phyloP scores from a whole-genome alignment of 2,113 vertebrate genomes.

The Eubucco bourcierii region DNA sequence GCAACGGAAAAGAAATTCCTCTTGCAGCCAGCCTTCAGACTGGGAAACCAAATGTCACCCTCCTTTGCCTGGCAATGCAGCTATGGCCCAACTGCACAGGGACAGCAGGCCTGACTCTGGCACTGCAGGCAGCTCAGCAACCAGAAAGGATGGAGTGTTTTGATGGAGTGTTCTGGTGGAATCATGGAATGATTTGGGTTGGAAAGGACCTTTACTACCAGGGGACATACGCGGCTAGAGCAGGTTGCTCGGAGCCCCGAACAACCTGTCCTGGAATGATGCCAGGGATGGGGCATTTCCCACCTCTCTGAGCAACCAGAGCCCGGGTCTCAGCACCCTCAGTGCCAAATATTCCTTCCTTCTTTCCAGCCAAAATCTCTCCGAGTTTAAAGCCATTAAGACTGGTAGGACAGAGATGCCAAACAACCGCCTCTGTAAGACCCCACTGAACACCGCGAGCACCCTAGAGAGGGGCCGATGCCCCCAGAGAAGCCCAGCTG shows the following conservation, averaged over 20 bases:
- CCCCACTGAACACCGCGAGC: accelerated
- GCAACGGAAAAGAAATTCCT: neutral
- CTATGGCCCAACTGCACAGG: accelerated
- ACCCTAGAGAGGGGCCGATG: neutral
- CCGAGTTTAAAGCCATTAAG: neutral
- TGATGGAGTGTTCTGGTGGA: neutral
- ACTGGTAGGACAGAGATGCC: neutral
- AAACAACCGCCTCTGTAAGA: accelerated
- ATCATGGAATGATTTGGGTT: neutral
- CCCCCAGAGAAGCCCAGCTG: neutral
- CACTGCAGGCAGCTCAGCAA: neutral
- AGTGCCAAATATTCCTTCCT: neutral
- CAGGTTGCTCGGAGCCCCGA: no score
- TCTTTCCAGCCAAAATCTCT: neutral
- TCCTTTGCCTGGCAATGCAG: accelerated
- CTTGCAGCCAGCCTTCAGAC: neutral
- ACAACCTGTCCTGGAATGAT: no score
- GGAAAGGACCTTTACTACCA: no score
- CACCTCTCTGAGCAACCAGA: neutral
- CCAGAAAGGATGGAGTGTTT: neutral
- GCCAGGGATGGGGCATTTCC: no score
- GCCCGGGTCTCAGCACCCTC: neutral
- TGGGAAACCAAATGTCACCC: accelerated
- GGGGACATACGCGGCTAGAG: no score
- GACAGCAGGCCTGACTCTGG: accelerated